Evolutionary conservation across 2,113 vertebrate species (phyloP), one percentile per base, ranked within the genome.

Genomic region (Pygoscelis adeliae): DNA sequence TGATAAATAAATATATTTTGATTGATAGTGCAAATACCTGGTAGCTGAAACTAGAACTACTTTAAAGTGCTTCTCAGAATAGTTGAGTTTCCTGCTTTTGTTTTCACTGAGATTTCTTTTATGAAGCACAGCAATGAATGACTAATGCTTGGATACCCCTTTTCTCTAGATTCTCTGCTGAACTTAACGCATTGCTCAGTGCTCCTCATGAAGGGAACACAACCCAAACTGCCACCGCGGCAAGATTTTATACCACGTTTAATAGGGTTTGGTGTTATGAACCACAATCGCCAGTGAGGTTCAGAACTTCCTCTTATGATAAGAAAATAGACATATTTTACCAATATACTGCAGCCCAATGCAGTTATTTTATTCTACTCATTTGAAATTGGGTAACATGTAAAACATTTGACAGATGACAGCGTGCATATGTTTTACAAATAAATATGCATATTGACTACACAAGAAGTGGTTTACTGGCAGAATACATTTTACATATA

Each of bases 11-110:
- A 90, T 93, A 85, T 79, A 17, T 77, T 97, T 94, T 72, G 82
- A 96, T 95, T 93, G 76, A 97, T 93, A 91, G 91, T 91, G 84
- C 93, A 94, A 93, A 94, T 97, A 95, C 59, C 58, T 91, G 62
- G 86, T 92, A 91, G 77, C 58, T 74, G 81, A 88, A 87, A 85
- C 61, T 44, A 92, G 70, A 78, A 61, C 47, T 56, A 36, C 74
- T 69, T 67, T 77, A 92, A 83, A 80, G 78, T 73, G 72, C 61
- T 77, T 55, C 73, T 89, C 56, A 84, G 95, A 95, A 81, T 87
- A 93, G 69, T 86, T 77, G 78, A 88, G 67, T 71, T 87, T 83
- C 59, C 56, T 90, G 66, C 77, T 94, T 90, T 83, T 77, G 83
- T 92, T 91, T 90, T 95, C 91, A 16, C 84, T 18, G 80, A 4